Conservation (phyloP, 2,113 vertebrate genomes). For the Morone chrysops region DNA sequence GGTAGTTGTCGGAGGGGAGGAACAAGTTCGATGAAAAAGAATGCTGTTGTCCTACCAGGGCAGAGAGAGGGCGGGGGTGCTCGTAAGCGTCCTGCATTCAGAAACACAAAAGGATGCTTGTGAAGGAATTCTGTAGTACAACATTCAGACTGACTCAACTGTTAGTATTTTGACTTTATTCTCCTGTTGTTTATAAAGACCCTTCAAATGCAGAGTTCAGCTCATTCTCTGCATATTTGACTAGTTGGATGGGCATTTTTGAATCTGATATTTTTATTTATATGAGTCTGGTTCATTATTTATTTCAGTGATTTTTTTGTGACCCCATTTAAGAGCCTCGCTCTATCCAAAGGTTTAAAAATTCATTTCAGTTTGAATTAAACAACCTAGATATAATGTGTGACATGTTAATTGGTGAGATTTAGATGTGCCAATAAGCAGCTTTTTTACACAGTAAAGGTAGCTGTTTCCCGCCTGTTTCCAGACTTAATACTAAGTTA, state of each 20-base stretch:
- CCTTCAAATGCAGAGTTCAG: conserved; percentile 11
- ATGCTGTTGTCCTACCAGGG: conserved; percentile 44
- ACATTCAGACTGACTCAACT: conserved; percentile 28
- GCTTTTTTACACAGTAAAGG: neutral
- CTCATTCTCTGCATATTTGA: conserved; percentile 13
- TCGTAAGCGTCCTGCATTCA: conserved; percentile 56
- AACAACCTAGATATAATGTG: no score
- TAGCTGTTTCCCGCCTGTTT: no score
- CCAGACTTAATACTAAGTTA: no score
- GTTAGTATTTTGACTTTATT: conserved; percentile 1
- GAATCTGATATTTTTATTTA: neutral
- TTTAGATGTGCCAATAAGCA: neutral
- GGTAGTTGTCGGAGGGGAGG: neutral
- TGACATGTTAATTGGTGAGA: neutral
- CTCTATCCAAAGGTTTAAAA: neutral
- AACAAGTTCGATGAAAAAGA: conserved; percentile 29
- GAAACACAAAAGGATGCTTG: conserved; percentile 72
- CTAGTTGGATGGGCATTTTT: neutral
- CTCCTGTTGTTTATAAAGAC: conserved; percentile 1
- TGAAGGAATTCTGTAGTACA: conserved; percentile 57
- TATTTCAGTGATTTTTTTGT: neutral
- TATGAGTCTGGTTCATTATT: neutral
- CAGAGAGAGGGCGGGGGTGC: neutral
- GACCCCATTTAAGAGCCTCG: neutral
- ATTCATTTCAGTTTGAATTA: neutral